Base-by-base conservation (phyloP, 2,888 invertebrate species). In the Pseudoips prasinana region DNA sequence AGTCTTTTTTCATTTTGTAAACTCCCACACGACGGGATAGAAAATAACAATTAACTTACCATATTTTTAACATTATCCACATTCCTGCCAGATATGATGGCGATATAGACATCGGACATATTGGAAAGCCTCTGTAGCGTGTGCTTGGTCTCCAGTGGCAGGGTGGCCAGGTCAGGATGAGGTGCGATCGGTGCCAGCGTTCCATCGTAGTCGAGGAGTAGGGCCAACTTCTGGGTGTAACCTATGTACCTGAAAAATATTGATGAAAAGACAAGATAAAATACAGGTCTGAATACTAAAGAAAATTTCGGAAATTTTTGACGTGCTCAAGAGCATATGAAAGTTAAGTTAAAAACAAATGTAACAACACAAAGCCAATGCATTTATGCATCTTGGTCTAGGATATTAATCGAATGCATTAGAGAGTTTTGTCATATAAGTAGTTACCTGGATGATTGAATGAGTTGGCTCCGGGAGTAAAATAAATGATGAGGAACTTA, bases 181-280 rank as follows among this genome's bases (percentile, higher is more conserved):
- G 96, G 95, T 0, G 96, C 96, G 45, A 96, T 95, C 0, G 96
- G 96, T 0, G 96, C 95, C 55, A 96, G 80, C 1, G 96, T 96
- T 14, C 96, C 96, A 69, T 96, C 96, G 76, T 96, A 96, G 78
- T 96, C 96, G 58, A 96, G 81, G 0, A 96, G 81, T 1, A 96
- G 82, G 0, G 96, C 96, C 64, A 96, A 77, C 82, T 96, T 96
- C 67, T 95, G 94, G 5, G 94, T 93, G 60, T 94, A 93, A 40
- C 96, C 96, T 60, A 96, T 94, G 78, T 96, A 96, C 73, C 95
- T 95, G 64, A 19, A 65, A 69, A 9, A 2, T 24, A 2, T 8
- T 8, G 7, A 8, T 8, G 25, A 10, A 30, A 4, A 28, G 7
- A 10, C 1, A 8, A 11, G 8, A 29, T 18, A 10, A 30, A 20